Conservation (phyloP, 2,888 invertebrate species). For the Sceliomorpha sp. region DNA sequence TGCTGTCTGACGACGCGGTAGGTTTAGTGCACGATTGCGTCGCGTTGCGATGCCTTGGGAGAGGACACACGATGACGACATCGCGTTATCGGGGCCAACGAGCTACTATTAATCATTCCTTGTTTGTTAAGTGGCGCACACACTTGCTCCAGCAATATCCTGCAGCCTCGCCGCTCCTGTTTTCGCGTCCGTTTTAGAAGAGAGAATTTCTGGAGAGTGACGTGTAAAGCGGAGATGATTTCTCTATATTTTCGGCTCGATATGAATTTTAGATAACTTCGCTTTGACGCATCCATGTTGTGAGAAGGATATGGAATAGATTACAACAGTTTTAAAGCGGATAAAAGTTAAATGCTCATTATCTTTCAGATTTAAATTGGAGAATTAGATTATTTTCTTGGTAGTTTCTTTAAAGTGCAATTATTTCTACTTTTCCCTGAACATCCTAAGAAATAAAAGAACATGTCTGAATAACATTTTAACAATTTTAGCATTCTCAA, state of each 20-base stretch:
- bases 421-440: no score
- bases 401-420: no score
- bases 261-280: neutral
- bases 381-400: no score
- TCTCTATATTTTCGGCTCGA: neutral
- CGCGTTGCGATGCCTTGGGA: constrained; percentile 68
- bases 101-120: constrained; percentile 77
- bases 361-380: no score
- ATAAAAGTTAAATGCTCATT: no score
- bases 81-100: constrained; percentile 72
- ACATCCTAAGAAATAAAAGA: no score
- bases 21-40: constrained; percentile 63
- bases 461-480: no score
- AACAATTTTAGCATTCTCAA: no score
- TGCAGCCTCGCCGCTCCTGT: constrained; percentile 39
- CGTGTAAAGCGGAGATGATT: neutral
- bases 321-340: no score
- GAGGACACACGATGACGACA: constrained; percentile 65
- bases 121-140: constrained; percentile 77
- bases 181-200: constrained; percentile 18
- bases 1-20: constrained; percentile 42
- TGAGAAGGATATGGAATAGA: no score
- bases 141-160: constrained; percentile 68
- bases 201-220: constrained; percentile 16
- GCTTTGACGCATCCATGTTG: no score